A percentile compares a stretch with the other conserved stretches of the same genome.
phyloP scores from a whole-genome alignment of 2,888 invertebrate species.

The Meta bourneti region DNA sequence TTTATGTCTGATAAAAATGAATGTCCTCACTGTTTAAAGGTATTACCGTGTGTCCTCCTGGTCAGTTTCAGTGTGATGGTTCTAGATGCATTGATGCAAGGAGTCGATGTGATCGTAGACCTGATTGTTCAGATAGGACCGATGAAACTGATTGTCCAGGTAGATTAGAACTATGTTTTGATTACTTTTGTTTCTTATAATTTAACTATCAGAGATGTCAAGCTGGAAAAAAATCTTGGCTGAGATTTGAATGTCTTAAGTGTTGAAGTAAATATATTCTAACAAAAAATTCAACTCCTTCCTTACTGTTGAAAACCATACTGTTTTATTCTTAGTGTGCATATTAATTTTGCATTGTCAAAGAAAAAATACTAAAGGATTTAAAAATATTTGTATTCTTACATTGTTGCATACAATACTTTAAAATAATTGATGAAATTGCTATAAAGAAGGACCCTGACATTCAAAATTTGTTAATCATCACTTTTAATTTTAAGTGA shows the following conservation, averaged over 20 bases:
- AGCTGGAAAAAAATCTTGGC: background rate
- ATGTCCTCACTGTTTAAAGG: conserved; percentile 22
- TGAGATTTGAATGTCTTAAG: too few relatives aligned
- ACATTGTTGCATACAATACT: too few relatives aligned
- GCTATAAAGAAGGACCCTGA: too few relatives aligned
- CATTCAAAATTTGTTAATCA: too few relatives aligned
- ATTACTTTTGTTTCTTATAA: background rate
- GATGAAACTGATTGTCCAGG: conserved; percentile 81
- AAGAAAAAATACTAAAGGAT: too few relatives aligned
- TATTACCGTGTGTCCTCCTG: conserved; percentile 68
- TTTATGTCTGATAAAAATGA: background rate
- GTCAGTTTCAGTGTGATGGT: conserved; percentile 81
- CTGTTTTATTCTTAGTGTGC: too few relatives aligned
- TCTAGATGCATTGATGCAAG: conserved; percentile 81
- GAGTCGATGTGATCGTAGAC: conserved; percentile 81
- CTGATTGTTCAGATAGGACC: conserved; percentile 82
- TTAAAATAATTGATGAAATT: too few relatives aligned
- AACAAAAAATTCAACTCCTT: background rate
- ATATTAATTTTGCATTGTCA: too few relatives aligned
- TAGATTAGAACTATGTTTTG: conserved; percentile 17
- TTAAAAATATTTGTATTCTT: too few relatives aligned
- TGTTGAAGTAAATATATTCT: background rate
- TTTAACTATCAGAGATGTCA: background rate
- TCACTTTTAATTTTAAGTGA: too few relatives aligned
- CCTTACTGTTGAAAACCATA: background rate